Evolutionary conservation across 2,888 invertebrate species (phyloP), one percentile per base, ranked within the genome.

Genomic region (Cryptocephalus primarius): DNA sequence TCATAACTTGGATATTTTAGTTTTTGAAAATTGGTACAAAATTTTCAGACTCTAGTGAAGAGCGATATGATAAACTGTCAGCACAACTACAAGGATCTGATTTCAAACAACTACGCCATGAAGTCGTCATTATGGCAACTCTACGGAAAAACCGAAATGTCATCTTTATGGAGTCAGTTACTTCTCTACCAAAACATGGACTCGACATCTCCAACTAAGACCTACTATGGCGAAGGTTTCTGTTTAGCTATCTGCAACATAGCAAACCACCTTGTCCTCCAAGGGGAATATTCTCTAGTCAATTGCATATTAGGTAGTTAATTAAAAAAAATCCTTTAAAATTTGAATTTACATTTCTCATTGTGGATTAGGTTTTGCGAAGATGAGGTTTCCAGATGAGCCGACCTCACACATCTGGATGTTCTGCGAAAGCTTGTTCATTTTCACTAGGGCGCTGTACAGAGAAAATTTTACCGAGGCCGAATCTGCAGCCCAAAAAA

Each of bases 121-220:
- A 84, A 88, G 55, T 83, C 90, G 1, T 87, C 88, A 0, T 72
- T 94, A 9, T 93, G 93, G 93, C 78, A 83, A 10, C 78, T 88
- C 46, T 93, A 91, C 65, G 94, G 94, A 1, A 87, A 89, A 67
- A 82, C 84, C 1, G 87, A 89, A 67, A 83, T 91, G 79, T 82
- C 86, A 0, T 83, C 85, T 0, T 72, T 92, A 33, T 84, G 82
- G 66, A 82, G 87, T 43, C 91, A 92, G 66, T 68, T 90, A 10
- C 70, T 91, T 36, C 73, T 93, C 1, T 80, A 85, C 57, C 75
- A 88, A 13, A 86, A 88, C 63, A 80, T 85, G 8, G 83, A 85
- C 64, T 67, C 66, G 4, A 66, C 69, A 36, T 73, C 72, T 39
- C 51, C 57, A 10, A 55, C 49, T 14, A 61, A 60, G 43, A 54